Conservation (phyloP, 2,888 invertebrate genomes). For the Drosophila eohydei region DNA sequence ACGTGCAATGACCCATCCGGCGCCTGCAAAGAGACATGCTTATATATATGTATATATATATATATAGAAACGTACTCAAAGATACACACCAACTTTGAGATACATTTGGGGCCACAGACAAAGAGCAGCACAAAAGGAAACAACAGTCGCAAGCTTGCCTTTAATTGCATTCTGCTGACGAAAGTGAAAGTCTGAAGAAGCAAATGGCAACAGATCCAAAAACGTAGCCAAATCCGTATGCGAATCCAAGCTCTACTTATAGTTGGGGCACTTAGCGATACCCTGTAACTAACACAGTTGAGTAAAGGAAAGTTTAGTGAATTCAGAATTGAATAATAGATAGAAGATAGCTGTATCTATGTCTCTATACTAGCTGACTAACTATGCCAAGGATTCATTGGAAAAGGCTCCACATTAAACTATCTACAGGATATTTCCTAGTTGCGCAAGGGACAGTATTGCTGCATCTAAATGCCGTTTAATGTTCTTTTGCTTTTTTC, state of each 20-base stretch:
- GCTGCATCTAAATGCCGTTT: constrained; percentile 15
- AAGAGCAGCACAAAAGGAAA: constrained; percentile 44
- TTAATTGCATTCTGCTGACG: constrained; percentile 72
- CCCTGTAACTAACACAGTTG: background rate
- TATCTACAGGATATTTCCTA: background rate
- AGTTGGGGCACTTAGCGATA: background rate
- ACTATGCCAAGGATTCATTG: background rate
- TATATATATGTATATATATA: constrained; percentile 8
- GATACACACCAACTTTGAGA: constrained; percentile 36
- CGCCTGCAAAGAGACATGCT: constrained; percentile 14
- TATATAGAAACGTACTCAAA: constrained; percentile 10
- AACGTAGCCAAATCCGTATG: constrained; percentile 11
- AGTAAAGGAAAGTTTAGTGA: background rate
- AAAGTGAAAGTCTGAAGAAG: constrained; percentile 62
- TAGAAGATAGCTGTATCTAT: background rate
- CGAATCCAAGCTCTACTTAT: constrained; percentile 11
- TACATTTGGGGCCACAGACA: constrained; percentile 52
- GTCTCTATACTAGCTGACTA: background rate
- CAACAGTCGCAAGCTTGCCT: constrained; percentile 62
- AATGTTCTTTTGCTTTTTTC: constrained; percentile 14
- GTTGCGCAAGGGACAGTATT: background rate
- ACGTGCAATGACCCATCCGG: constrained; percentile 49
- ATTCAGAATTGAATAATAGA: background rate
- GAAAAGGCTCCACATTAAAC: background rate
- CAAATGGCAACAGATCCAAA: constrained; percentile 21